These are phyloP conservation scores for Mugil cephalus DNA, from an alignment of 2,113 vertebrate genomes.

Conservation along the genomic window DNA sequence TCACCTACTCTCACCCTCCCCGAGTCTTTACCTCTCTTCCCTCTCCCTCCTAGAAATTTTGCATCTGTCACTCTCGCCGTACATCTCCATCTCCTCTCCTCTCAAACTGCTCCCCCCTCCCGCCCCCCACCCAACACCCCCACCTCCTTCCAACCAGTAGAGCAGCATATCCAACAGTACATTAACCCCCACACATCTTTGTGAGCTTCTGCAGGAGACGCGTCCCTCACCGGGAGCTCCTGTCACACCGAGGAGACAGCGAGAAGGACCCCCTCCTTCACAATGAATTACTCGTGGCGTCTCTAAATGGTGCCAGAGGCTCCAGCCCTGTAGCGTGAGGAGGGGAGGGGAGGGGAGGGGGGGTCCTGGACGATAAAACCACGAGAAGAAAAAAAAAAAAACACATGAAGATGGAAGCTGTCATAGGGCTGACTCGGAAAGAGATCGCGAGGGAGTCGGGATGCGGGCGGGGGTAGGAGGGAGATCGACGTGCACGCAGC, in stretches of 20 bases:
- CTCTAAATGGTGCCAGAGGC: conserved; percentile 52
- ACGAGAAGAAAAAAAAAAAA: conserved; percentile 12
- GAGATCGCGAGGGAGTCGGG: conserved; percentile 20
- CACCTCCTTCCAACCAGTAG: conserved; percentile 26
- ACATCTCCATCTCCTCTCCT: conserved; percentile 67
- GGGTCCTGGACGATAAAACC: conserved; percentile 44
- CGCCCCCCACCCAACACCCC: neutral
- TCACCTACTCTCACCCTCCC: conserved; percentile 61
- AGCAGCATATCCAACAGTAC: conserved; percentile 59
- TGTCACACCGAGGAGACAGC: conserved; percentile 57
- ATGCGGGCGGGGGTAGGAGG: conserved; percentile 9
- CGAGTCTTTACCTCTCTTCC: conserved; percentile 36
- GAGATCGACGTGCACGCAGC: conserved; percentile 15
- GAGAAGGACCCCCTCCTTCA: conserved; percentile 13
- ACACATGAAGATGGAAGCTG: conserved; percentile 44
- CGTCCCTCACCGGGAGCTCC: conserved; percentile 51
- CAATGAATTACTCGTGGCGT: conserved; percentile 50
- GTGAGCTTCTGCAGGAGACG: conserved; percentile 51
- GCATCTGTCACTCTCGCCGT: conserved; percentile 56
- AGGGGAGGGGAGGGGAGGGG: conserved; percentile 21
- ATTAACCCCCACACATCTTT: conserved; percentile 62
- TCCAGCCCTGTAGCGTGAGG: conserved; percentile 37
- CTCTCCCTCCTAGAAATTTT: conserved; percentile 40
- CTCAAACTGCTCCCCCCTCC: conserved; percentile 10
- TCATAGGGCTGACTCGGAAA: conserved; percentile 51